Conservation (phyloP, 2,888 invertebrate genomes). For the Eupithecia subumbrata region DNA sequence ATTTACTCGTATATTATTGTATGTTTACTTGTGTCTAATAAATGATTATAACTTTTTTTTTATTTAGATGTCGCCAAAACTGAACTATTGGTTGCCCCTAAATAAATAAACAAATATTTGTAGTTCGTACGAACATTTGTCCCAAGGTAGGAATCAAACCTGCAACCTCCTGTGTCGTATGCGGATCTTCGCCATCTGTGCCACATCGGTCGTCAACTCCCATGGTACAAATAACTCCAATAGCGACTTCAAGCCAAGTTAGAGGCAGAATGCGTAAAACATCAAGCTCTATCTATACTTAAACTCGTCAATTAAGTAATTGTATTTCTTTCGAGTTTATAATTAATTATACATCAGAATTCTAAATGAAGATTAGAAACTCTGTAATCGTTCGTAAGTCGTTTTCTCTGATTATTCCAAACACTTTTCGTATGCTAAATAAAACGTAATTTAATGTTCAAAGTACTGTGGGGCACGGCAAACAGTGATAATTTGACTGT, state of each 20-base stretch:
- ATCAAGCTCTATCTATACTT: neutral
- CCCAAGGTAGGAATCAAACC: too few relatives aligned
- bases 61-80: too few relatives aligned
- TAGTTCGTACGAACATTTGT: too few relatives aligned
- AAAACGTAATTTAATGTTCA: slow-evolving; percentile 25
- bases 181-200: too few relatives aligned
- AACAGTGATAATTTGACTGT: slow-evolving; percentile 43
- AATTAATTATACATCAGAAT: slow-evolving; percentile 5
- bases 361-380: slow-evolving; percentile 8
- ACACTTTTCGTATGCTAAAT: slow-evolving; percentile 20
- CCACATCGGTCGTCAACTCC: too few relatives aligned
- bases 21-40: too few relatives aligned
- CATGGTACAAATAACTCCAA: neutral
- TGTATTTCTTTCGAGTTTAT: neutral
- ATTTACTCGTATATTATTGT: too few relatives aligned
- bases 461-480: slow-evolving; percentile 36
- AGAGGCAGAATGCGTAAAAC: neutral
- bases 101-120: too few relatives aligned
- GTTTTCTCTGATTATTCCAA: slow-evolving; percentile 4
- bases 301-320: neutral
- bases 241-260: neutral
- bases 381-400: neutral
- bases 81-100: too few relatives aligned
- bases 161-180: too few relatives aligned
- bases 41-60: too few relatives aligned